Evolutionary conservation across 2,797 vertebrate genomes (phyloP).

Genomic region (Tiaroga cobitis): DNA sequence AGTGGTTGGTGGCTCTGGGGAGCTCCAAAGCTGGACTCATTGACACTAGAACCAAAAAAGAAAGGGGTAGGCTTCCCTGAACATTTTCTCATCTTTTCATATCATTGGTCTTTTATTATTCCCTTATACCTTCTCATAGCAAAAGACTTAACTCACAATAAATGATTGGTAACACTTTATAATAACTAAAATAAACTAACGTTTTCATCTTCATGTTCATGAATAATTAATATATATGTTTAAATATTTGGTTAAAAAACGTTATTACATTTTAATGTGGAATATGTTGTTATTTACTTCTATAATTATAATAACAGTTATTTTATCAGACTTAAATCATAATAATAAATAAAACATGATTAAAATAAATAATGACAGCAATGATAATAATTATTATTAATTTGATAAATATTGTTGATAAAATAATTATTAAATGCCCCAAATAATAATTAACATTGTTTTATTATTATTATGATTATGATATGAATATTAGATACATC

Average conservation of each 20-base stretch:
- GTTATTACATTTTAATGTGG: not conserved
- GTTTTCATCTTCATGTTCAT: not conserved
- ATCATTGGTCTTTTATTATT: not conserved
- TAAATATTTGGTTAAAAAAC: not conserved
- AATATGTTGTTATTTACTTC: not conserved
- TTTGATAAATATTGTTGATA: no score
- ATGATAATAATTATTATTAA: no score
- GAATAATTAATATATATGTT: not conserved
- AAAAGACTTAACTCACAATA: not conserved
- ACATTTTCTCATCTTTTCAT: no score
- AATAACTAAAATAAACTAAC: not conserved
- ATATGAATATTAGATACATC: not conserved
- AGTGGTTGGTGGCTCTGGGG: slow-evolving; percentile 94
- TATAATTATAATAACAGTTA: not conserved
- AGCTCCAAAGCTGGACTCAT: slow-evolving; percentile 94
- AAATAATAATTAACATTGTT: not conserved
- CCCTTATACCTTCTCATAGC: not conserved
- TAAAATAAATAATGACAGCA: not conserved
- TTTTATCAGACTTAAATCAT: not conserved
- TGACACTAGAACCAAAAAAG: slow-evolving; percentile 89
- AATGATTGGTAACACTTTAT: not conserved
- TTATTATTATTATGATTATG: not conserved
- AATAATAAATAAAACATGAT: not conserved
- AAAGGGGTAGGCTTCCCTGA: slow-evolving; percentile 80
- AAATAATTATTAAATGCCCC: no score